These are phyloP conservation scores for Sarcoramphus papa DNA, from an alignment of 2,797 vertebrate species.

Conservation along the genomic window DNA sequence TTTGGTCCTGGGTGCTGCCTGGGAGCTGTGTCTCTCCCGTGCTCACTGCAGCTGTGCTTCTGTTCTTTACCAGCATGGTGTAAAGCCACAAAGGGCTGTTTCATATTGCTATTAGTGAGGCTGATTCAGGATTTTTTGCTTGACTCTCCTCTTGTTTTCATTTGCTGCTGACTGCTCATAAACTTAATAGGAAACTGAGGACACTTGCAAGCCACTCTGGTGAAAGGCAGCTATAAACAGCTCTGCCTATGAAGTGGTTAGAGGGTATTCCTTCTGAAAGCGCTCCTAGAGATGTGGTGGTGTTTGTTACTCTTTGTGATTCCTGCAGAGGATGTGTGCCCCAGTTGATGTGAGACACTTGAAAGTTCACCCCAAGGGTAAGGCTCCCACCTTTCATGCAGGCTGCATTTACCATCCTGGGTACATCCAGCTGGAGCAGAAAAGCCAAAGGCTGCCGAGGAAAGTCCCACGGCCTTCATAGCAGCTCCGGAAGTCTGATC, in stretches of 20 bases:
- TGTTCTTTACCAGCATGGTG: not conserved
- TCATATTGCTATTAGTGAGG: not conserved
- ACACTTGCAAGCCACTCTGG: not conserved
- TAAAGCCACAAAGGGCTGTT: not conserved
- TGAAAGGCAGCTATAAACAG: not conserved
- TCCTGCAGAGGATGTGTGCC: accelerated
- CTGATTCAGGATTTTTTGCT: not conserved
- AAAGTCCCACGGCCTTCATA: not conserved
- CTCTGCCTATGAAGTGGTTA: not conserved
- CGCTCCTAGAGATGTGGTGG: not conserved
- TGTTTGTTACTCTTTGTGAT: not conserved
- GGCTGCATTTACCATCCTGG: not conserved
- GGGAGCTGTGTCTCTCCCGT: not conserved
- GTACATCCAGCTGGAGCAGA: not conserved
- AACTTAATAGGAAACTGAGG: not conserved
- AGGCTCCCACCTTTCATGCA: not conserved
- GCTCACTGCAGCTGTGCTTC: not conserved
- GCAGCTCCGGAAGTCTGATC: not conserved
- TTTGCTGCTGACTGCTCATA: not conserved
- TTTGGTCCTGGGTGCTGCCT: not conserved
- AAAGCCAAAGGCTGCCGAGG: not conserved
- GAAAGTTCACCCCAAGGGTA: not conserved
- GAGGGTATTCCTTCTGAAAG: not conserved
- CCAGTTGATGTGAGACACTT: not conserved
- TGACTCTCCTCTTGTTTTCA: not conserved